Evolutionary conservation across 2,113 vertebrate species (phyloP).

Genomic region (Scatophagus argus): DNA sequence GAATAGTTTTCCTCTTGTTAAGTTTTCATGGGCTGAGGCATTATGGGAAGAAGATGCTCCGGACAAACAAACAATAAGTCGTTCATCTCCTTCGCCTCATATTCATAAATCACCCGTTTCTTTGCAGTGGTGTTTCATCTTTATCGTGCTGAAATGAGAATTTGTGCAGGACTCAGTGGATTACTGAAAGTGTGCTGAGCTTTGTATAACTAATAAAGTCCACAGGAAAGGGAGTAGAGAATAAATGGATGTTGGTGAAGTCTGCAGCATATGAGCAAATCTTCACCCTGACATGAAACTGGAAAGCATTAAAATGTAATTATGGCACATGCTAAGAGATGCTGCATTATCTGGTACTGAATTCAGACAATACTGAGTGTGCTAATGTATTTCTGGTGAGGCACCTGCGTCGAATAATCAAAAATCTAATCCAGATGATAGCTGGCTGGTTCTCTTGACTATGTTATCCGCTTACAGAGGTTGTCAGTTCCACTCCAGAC

Average conservation of each 20-base stretch:
- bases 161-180: slow-evolving; percentile 59
- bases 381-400: slow-evolving; percentile 41
- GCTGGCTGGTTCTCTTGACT: slow-evolving; percentile 52
- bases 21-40: slow-evolving; percentile 78
- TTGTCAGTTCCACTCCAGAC: slow-evolving; percentile 70
- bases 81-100: slow-evolving; percentile 60
- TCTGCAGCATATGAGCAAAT: slow-evolving; percentile 45
- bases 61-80: slow-evolving; percentile 75
- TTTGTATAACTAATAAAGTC: slow-evolving; percentile 64
- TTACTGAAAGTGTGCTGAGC: slow-evolving; percentile 54
- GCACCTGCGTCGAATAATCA: slow-evolving; percentile 62
- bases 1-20: slow-evolving; percentile 78
- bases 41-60: slow-evolving; percentile 67
- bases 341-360: neutral
- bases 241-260: slow-evolving; percentile 46
- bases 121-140: slow-evolving; percentile 61
- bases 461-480: slow-evolving; percentile 65
- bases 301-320: slow-evolving; percentile 59
- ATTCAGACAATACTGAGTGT: slow-evolving; percentile 38
- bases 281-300: slow-evolving; percentile 10
- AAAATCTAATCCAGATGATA: slow-evolving; percentile 58
- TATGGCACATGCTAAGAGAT: slow-evolving; percentile 35
- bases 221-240: slow-evolving; percentile 37
- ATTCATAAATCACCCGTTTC: slow-evolving; percentile 67
- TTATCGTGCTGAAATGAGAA: slow-evolving; percentile 55